A percentile compares a stretch with the other conserved stretches of the same genome.
Evolutionary conservation across 2,888 invertebrate species (phyloP).

Genomic region (Hypomecis punctinalis): DNA sequence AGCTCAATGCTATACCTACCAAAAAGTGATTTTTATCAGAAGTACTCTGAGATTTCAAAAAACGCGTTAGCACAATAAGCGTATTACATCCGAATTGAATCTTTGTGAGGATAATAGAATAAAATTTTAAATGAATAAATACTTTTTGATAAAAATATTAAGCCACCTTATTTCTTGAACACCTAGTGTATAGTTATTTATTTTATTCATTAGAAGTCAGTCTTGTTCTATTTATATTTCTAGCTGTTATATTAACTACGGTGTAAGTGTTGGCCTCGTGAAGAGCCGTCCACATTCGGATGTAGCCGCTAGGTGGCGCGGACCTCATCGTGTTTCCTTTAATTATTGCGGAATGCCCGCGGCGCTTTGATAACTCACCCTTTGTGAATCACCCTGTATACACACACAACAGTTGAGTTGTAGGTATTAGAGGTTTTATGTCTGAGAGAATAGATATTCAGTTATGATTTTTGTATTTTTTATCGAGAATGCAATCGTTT

Average conservation of each 20-base stretch:
- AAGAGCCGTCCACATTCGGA: conserved; percentile 31
- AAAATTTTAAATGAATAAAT: too few relatives aligned
- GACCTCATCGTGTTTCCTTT: conserved; percentile 33
- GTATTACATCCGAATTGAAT: too few relatives aligned
- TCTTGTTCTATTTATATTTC: neutral
- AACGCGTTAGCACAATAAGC: too few relatives aligned
- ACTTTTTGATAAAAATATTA: too few relatives aligned
- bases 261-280: conserved; percentile 15
- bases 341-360: conserved; percentile 37
- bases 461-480: neutral
- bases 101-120: too few relatives aligned
- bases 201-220: neutral
- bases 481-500: too few relatives aligned
- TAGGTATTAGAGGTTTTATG: conserved; percentile 7
- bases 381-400: conserved; percentile 27
- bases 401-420: conserved; percentile 2
- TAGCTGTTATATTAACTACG: neutral
- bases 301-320: conserved; percentile 23
- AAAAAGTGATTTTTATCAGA: too few relatives aligned
- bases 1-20: too few relatives aligned
- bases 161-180: too few relatives aligned
- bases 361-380: conserved; percentile 37
- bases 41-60: too few relatives aligned
- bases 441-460: neutral
- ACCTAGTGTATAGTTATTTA: too few relatives aligned